Evolutionary conservation across 1,140 invertebrate genomes (phyloP).

Genomic region (Temnothorax longispinosus): DNA sequence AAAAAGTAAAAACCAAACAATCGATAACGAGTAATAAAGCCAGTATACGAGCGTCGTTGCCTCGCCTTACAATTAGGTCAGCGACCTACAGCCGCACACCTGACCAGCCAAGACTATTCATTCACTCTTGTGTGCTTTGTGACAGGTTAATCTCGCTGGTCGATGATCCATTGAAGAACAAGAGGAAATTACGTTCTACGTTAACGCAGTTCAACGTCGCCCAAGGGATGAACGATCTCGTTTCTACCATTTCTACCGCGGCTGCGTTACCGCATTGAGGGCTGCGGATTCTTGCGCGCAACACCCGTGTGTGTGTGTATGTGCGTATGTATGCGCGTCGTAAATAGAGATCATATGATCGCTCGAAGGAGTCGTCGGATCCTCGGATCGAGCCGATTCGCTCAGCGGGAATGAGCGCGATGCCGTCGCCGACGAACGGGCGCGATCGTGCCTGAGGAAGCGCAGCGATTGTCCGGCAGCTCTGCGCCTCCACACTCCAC

Average conservation of each 20-base stretch:
- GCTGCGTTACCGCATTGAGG: not conserved
- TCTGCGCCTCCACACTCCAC: not conserved
- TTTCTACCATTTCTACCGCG: too few relatives aligned
- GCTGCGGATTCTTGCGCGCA: not conserved
- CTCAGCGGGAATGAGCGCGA: not conserved
- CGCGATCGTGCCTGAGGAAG: not conserved
- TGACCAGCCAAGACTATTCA: too few relatives aligned
- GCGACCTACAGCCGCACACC: too few relatives aligned
- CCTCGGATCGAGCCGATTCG: not conserved
- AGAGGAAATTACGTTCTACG: not conserved
- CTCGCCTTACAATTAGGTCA: too few relatives aligned
- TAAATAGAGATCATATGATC: conserved; percentile 40
- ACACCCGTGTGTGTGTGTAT: not conserved
- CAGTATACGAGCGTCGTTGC: not conserved
- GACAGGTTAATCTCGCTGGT: not conserved
- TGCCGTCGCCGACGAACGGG: not conserved
- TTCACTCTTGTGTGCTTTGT: not conserved
- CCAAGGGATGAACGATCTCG: not conserved
- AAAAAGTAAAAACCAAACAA: not conserved
- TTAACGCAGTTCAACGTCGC: too few relatives aligned
- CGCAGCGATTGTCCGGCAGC: not conserved
- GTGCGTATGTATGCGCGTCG: too few relatives aligned
- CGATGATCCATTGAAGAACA: not conserved
- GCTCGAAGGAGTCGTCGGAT: not conserved
- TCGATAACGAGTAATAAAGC: not conserved